These are phyloP conservation scores for Nephila pilipes DNA, from an alignment of 1,140 invertebrate genomes.

Conservation along the genomic window DNA sequence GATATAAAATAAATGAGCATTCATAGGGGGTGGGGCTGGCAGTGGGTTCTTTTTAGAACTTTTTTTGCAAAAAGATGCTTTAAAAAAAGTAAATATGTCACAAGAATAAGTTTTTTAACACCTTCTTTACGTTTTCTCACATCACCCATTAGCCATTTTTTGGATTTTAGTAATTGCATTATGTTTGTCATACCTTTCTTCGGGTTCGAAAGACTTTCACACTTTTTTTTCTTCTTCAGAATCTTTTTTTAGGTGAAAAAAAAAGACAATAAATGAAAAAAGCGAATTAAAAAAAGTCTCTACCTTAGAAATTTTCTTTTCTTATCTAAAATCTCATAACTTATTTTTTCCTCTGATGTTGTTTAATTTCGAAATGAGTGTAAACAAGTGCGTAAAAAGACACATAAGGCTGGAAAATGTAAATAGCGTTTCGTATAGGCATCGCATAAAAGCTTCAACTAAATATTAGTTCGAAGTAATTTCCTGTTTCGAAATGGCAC, in stretches of 20 bases:
- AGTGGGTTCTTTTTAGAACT: not conserved
- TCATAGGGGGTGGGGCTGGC: not conserved
- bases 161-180: not conserved
- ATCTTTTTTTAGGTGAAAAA: not conserved
- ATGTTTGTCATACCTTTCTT: not conserved
- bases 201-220: too few relatives aligned
- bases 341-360: too few relatives aligned
- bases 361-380: too few relatives aligned
- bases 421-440: too few relatives aligned
- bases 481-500: too few relatives aligned
- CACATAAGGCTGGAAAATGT: too few relatives aligned
- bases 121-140: not conserved
- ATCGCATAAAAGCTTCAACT: too few relatives aligned
- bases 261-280: not conserved
- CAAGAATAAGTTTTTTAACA: not conserved
- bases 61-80: not conserved
- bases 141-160: not conserved
- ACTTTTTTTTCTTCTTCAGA: too few relatives aligned
- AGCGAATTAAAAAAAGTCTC: not conserved
- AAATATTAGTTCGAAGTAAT: too few relatives aligned
- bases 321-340: too few relatives aligned
- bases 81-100: not conserved
- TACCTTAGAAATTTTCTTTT: too few relatives aligned
- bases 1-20: constrained; percentile 61
- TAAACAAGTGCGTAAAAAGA: too few relatives aligned